These are phyloP conservation scores for Cyrtodaria siliqua DNA, from an alignment of 2,888 invertebrate genomes.

Conservation along the genomic window DNA sequence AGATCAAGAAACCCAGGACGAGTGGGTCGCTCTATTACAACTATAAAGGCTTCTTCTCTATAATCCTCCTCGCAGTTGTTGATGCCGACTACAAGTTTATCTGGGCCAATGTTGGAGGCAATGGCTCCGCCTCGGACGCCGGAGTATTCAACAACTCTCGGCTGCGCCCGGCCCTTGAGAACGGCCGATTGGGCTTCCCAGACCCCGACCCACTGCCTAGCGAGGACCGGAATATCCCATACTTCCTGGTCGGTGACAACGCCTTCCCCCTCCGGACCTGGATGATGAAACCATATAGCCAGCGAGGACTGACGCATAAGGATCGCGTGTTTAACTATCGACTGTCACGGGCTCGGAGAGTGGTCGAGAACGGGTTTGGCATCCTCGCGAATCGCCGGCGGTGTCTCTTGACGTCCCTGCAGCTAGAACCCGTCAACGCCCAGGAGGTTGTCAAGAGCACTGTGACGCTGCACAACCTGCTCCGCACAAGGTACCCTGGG, in stretches of 20 bases:
- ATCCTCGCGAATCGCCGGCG: slow-evolving; percentile 18
- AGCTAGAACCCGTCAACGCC: slow-evolving; percentile 1
- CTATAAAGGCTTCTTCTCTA: slow-evolving; percentile 27
- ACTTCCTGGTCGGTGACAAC: slow-evolving; percentile 29
- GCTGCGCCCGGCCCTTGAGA: slow-evolving; percentile 11
- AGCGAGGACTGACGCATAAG: neutral
- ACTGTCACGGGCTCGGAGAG: slow-evolving; percentile 8
- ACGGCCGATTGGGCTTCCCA: slow-evolving; percentile 10
- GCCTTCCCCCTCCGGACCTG: slow-evolving; percentile 2
- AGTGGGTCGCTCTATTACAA: slow-evolving; percentile 60
- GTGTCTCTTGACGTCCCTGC: slow-evolving; percentile 11
- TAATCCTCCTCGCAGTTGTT: slow-evolving; percentile 23
- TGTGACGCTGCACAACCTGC: slow-evolving; percentile 12
- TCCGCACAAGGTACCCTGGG: slow-evolving; percentile 5
- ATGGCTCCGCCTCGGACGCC: slow-evolving; percentile 15
- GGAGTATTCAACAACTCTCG: slow-evolving; percentile 9
- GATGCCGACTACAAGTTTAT: slow-evolving; percentile 26
- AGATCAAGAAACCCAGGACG: slow-evolving; percentile 69
- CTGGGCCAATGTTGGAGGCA: slow-evolving; percentile 15
- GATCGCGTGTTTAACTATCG: slow-evolving; percentile 8
- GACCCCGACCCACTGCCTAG: slow-evolving; percentile 22
- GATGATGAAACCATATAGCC: slow-evolving; percentile 13
- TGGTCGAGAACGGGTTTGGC: slow-evolving; percentile 18
- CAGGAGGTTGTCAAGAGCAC: neutral
- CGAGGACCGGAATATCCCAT: slow-evolving; percentile 24